phyloP scores from a whole-genome alignment of 2,113 vertebrate genomes.

The Elgaria multicarinata region DNA sequence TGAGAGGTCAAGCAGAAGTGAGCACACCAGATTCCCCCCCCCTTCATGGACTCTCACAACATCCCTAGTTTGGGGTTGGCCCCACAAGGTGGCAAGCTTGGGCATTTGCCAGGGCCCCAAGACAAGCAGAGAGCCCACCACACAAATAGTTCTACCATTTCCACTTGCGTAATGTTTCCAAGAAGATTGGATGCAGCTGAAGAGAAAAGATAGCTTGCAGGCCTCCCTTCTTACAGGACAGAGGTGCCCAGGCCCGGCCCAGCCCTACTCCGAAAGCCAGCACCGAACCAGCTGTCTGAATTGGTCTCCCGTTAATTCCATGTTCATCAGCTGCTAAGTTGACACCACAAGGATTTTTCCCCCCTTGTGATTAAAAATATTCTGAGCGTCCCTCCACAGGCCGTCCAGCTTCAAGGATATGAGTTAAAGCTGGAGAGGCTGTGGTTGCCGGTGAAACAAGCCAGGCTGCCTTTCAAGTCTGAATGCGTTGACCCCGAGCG shows the following conservation, averaged over 20 bases:
- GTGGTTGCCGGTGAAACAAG: background rate
- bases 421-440: slow-evolving; percentile 3
- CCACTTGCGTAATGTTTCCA: background rate
- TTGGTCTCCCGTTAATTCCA: background rate
- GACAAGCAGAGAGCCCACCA: background rate
- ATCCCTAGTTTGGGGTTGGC: no score
- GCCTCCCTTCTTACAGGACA: background rate
- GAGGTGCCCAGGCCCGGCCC: background rate
- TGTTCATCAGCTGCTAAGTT: background rate
- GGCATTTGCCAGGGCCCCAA: background rate
- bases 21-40: no score
- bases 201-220: background rate
- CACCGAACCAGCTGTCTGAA: background rate
- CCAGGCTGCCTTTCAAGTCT: slow-evolving; percentile 2
- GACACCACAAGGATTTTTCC: no score
- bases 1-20: no score
- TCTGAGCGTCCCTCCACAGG: background rate
- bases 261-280: background rate
- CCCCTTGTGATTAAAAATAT: background rate
- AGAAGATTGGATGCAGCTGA: background rate
- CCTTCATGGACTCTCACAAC: no score
- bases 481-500: slow-evolving; percentile 23
- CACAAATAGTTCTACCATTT: background rate
- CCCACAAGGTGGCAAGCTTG: background rate
- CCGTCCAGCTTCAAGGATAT: background rate